Percentiles rank a stretch among this genome's conserved stretches.
Evolutionary conservation across 92 coral and sea anemone species (phyloP).

Genomic region (Desmophyllum pertusum): DNA sequence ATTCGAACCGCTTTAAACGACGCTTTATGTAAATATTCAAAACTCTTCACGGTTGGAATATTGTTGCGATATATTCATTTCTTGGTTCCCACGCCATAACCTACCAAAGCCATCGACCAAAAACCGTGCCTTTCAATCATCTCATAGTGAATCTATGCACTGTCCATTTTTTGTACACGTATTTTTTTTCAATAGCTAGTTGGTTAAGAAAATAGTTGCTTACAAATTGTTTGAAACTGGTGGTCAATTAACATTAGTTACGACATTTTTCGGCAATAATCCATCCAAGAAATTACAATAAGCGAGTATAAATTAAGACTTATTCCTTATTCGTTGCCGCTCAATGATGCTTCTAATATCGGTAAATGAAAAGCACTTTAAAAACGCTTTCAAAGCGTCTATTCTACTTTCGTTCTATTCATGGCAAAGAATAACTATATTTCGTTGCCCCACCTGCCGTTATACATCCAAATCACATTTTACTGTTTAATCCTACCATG

Average conservation of each 20-base stretch:
- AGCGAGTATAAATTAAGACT: not conserved
- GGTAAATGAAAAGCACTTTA: constrained; percentile 5
- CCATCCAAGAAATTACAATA: not conserved
- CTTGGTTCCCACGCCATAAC: not conserved
- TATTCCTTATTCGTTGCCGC: not conserved
- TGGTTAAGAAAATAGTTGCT: constrained; percentile 21
- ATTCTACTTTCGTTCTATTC: not conserved
- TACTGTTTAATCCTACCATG: constrained; percentile 30
- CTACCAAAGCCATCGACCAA: not conserved
- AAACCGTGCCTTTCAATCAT: not conserved
- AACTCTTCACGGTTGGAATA: not conserved
- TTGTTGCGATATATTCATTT: not conserved
- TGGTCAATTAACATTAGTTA: constrained; percentile 30
- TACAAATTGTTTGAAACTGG: constrained; percentile 24
- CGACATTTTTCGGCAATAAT: constrained; percentile 1
- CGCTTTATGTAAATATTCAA: not conserved
- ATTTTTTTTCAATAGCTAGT: not conserved
- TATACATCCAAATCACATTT: constrained; percentile 18
- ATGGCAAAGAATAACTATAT: not conserved
- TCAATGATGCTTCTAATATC: not conserved
- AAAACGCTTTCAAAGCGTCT: constrained; percentile 8
- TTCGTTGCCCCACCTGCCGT: constrained; percentile 15
- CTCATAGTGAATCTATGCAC: not conserved
- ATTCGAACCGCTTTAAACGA: not conserved
- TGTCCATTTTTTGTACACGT: not conserved